Evolutionary conservation across 2,888 invertebrate species (phyloP).

Genomic region (Hyppa rectilinea): DNA sequence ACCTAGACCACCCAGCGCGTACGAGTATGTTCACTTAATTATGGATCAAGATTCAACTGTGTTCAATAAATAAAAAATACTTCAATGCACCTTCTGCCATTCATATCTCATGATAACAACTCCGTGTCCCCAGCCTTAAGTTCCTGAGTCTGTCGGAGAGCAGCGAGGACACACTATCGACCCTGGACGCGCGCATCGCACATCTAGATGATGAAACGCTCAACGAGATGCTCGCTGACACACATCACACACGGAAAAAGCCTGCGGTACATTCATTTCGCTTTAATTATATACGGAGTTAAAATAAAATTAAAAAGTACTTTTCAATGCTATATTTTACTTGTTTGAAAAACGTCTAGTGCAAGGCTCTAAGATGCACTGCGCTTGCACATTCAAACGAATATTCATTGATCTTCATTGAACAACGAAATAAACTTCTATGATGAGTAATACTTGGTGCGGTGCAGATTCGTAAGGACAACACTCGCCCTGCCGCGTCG

Average conservation of each 20-base stretch:
- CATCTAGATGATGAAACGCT: constrained; percentile 75
- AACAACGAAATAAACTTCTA: not conserved
- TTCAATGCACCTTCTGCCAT: not conserved
- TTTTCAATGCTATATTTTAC: constrained; percentile 1
- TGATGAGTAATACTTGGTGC: not conserved
- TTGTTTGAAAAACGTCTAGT: not conserved
- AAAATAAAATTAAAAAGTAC: not conserved
- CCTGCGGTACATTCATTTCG: constrained; percentile 63
- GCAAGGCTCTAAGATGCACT: not conserved
- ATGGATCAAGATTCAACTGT: not conserved
- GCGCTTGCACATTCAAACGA: not conserved
- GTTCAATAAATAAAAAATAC: no score
- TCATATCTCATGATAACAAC: not conserved
- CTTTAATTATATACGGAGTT: no score
- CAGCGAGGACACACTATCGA: constrained; percentile 75
- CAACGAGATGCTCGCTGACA: constrained; percentile 72
- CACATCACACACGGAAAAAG: constrained; percentile 76
- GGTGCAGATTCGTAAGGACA: constrained; percentile 66
- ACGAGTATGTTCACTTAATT: constrained; percentile 90
- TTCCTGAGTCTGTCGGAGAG: constrained; percentile 90
- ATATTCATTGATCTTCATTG: not conserved
- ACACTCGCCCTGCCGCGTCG: constrained; percentile 64
- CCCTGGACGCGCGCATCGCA: constrained; percentile 71
- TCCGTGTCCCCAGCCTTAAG: constrained; percentile 88
- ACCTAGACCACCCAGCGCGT: constrained; percentile 93